Conservation (phyloP, 2,888 invertebrate species). For the Dastarcus helophoroides region DNA sequence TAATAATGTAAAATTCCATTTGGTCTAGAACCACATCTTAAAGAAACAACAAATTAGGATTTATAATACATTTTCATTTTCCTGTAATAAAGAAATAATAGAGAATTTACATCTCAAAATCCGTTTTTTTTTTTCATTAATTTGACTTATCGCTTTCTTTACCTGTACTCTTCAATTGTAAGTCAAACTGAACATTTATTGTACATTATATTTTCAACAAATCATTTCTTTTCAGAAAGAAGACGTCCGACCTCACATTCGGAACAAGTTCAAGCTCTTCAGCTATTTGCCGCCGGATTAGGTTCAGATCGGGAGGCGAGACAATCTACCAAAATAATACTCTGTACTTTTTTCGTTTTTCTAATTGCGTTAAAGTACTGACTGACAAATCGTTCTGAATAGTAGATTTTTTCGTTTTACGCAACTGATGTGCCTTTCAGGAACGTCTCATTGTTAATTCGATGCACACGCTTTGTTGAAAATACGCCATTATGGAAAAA, state of each 20-base stretch:
- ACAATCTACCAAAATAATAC: conserved; percentile 19
- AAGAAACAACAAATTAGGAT: too few species aligned
- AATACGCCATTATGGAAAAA: too few species aligned
- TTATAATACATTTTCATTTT: too few species aligned
- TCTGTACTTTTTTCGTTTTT: conserved; percentile 18
- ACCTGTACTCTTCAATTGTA: background rate
- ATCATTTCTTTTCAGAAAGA: conserved; percentile 59
- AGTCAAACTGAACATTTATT: background rate
- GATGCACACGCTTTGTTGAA: too few species aligned
- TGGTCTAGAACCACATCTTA: too few species aligned
- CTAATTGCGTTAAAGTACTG: conserved; percentile 25
- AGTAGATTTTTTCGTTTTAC: conserved; percentile 8
- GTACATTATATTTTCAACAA: background rate
- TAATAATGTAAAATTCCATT: too few species aligned
- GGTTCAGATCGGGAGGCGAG: conserved; percentile 29
- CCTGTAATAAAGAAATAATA: too few species aligned
- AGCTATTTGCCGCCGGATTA: conserved; percentile 81
- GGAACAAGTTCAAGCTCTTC: conserved; percentile 81
- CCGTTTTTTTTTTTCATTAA: too few species aligned
- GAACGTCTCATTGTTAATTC: too few species aligned
- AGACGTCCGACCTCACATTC: conserved; percentile 85
- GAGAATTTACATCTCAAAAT: too few species aligned
- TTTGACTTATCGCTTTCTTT: too few species aligned
- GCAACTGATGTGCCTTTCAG: conserved; percentile 25
- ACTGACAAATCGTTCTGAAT: conserved; percentile 26